phyloP scores from a whole-genome alignment of 2,113 vertebrate genomes.

The Daubentonia madagascariensis region DNA sequence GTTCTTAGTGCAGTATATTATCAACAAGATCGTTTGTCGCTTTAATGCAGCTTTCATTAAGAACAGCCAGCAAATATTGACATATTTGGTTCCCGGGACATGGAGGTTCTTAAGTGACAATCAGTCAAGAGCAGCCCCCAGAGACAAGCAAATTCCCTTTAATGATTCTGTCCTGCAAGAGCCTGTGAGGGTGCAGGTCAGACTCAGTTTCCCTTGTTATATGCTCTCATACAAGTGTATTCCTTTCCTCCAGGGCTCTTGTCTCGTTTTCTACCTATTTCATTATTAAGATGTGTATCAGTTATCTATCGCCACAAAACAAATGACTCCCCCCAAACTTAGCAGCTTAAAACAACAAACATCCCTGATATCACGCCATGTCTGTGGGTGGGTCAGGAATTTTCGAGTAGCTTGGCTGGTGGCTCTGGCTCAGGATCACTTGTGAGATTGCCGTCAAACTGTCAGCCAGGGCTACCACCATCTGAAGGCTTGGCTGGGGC shows the following conservation, averaged over 20 bases:
- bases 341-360: neutral
- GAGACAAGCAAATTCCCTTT: neutral
- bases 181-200: neutral
- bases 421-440: neutral
- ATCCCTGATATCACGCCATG: neutral
- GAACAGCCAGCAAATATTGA: neutral
- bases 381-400: neutral
- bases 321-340: neutral
- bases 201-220: neutral
- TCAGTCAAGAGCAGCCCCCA: neutral
- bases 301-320: neutral
- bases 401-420: neutral
- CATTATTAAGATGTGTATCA: too few relatives aligned
- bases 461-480: neutral
- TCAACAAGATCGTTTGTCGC: neutral
- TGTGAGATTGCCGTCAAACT: too few relatives aligned
- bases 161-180: neutral
- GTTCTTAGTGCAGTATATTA: neutral
- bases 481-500: neutral
- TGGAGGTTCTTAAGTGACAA: neutral
- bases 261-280: neutral
- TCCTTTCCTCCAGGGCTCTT: too few relatives aligned
- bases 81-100: neutral
- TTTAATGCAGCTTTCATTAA: neutral
- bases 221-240: accelerated